Base-by-base conservation (phyloP, 1,140 invertebrate genomes). In the Drosophila lini region DNA sequence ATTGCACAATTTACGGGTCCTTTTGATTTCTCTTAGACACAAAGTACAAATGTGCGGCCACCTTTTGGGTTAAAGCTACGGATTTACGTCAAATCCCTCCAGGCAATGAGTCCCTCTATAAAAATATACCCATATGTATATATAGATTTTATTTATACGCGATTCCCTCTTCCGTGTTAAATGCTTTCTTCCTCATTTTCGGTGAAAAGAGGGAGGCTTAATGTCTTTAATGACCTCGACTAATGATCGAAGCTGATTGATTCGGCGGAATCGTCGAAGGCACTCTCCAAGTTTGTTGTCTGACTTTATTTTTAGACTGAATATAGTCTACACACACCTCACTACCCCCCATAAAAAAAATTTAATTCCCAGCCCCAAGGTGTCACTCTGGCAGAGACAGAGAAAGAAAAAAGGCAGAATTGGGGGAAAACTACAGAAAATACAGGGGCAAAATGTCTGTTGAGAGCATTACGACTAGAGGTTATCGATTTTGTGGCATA, bases 181-280 rank as follows among this genome's bases (percentile, higher is more conserved):
- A 73, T 78, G 67, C 58, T 59, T 67, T 57, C 41, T 63, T 55
- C 56, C 50, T 53, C 16, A 31, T 45, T 44, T 47, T 34, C 25
- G 16, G 28, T 34, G 44, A 40, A 55, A 55, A 55, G 15, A 31
- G 16, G 47, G 16, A 28, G 50, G 31, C 67, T 79, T 86, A 88
- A 88, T 86, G 82, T 64, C 82, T 82, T 86, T 86, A 86, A 86
- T 86, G 82, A 86, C 79, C 67, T 86, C 63, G 70, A 61, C 82
- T 86, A 86, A 88, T 86, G 82, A 88, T 82, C 79, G 65, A 71
- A 75, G 58, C 83, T 79, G 82, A 86, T 88, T 88, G 82, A 86
- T 74, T 88, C 60, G 63, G 32, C 52, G 57, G 61, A 65, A 71
- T 50, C 65, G 68, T 86, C 60, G 42, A 58, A 47, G 59, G 63